Evolutionary conservation across 2,888 invertebrate genomes (phyloP).

Genomic region (Ametastegia equiseti): DNA sequence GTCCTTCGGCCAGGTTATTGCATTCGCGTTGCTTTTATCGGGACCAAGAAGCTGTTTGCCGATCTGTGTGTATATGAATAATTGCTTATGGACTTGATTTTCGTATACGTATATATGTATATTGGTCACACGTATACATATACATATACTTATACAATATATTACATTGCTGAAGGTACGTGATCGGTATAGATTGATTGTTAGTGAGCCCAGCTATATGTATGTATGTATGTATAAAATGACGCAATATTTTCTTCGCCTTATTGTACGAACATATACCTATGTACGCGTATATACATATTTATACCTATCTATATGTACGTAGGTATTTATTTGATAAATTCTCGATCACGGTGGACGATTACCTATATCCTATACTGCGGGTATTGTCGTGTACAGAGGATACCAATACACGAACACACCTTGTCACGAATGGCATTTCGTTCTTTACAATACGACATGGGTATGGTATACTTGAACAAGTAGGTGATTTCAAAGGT

Average conservation of each 20-base stretch:
- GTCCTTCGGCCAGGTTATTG: too few relatives aligned
- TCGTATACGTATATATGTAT: neutral
- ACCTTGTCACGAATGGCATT: constrained; percentile 34
- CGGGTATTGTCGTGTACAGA: neutral
- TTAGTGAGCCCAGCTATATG: too few relatives aligned
- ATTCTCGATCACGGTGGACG: neutral
- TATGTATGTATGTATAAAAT: too few relatives aligned
- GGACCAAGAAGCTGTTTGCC: too few relatives aligned
- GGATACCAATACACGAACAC: neutral
- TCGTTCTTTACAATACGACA: constrained; percentile 11
- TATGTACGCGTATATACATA: neutral
- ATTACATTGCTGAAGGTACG: too few relatives aligned
- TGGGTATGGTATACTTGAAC: too few relatives aligned
- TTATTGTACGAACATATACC: neutral
- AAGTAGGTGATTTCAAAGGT: neutral
- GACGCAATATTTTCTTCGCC: too few relatives aligned
- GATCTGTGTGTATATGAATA: neutral
- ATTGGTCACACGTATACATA: neutral
- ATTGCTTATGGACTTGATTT: too few relatives aligned
- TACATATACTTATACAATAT: neutral
- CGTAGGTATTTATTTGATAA: neutral
- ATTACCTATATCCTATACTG: neutral
- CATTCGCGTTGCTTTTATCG: too few relatives aligned
- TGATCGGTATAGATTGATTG: too few relatives aligned
- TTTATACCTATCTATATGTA: too few relatives aligned